These are phyloP conservation scores for Gambusia affinis DNA, from an alignment of 2,113 vertebrate genomes.

Conservation along the genomic window DNA sequence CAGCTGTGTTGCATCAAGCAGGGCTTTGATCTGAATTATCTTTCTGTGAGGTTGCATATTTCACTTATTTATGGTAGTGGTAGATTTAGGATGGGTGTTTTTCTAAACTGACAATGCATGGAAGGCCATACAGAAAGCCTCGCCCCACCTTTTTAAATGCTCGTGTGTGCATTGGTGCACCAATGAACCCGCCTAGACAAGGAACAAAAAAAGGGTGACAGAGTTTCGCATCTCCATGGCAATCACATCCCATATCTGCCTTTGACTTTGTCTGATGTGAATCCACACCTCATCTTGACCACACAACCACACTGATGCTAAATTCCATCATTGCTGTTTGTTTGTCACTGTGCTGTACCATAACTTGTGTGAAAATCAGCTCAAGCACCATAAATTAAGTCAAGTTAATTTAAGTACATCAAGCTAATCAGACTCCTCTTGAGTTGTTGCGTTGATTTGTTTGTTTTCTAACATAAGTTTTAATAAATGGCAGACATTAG, in stretches of 20 bases:
- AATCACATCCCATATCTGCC: rapidly evolving
- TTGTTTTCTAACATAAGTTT: not conserved
- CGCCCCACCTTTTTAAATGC: not conserved
- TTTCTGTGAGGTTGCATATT: not conserved
- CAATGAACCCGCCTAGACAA: not conserved
- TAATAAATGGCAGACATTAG: too few relatives aligned
- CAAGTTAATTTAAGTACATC: rapidly evolving
- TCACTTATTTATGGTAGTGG: not conserved
- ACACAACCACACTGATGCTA: constrained; percentile 16
- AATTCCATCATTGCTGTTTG: constrained; percentile 15
- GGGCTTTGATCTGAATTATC: not conserved
- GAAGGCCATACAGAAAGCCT: not conserved
- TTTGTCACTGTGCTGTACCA: not conserved
- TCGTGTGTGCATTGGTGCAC: not conserved
- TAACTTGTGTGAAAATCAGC: not conserved
- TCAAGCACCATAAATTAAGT: not conserved
- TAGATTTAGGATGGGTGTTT: not conserved
- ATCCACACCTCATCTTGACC: constrained; percentile 25
- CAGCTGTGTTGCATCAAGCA: not conserved
- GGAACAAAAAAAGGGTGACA: not conserved
- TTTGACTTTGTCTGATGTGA: not conserved
- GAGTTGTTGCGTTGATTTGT: not conserved
- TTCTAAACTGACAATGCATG: not conserved
- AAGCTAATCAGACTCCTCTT: not conserved
- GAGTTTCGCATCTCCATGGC: not conserved